Percentiles rank a stretch among this genome's conserved stretches.
Evolutionary conservation across 2,113 vertebrate species (phyloP).

Genomic region (Rissa tridactyla): DNA sequence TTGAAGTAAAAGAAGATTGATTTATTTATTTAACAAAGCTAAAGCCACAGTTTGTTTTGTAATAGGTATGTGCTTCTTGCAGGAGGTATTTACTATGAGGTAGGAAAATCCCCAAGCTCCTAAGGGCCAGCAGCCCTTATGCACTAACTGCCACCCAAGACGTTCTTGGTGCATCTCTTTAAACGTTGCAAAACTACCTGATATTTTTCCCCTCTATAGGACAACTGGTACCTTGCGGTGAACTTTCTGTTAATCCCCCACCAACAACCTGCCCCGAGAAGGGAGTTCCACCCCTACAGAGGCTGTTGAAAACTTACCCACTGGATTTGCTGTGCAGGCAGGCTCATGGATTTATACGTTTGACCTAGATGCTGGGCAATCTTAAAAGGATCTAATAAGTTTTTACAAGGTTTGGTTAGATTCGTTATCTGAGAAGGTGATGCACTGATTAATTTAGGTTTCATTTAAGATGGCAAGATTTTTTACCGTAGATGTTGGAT

Average conservation of each 20-base stretch:
- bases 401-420: background rate
- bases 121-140: background rate
- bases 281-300: background rate
- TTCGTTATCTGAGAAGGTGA: background rate
- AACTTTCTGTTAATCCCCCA: slow-evolving; percentile 2
- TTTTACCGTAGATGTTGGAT: background rate
- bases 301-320: background rate
- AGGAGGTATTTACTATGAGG: background rate
- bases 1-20: background rate
- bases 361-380: background rate
- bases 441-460: background rate
- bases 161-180: background rate
- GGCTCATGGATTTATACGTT: background rate
- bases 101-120: background rate
- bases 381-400: background rate
- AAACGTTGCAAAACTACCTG: slow-evolving; percentile 2
- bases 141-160: background rate
- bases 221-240: background rate
- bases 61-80: background rate
- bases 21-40: background rate
- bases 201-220: background rate
- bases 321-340: background rate
- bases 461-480: slow-evolving; percentile 15
- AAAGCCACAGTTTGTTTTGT: background rate
- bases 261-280: background rate